A percentile compares a stretch with the other conserved stretches of the same genome.
These are phyloP conservation scores for Didymodactylos carnosus DNA, from an alignment of 2,888 invertebrate genomes.

Conservation along the genomic window DNA sequence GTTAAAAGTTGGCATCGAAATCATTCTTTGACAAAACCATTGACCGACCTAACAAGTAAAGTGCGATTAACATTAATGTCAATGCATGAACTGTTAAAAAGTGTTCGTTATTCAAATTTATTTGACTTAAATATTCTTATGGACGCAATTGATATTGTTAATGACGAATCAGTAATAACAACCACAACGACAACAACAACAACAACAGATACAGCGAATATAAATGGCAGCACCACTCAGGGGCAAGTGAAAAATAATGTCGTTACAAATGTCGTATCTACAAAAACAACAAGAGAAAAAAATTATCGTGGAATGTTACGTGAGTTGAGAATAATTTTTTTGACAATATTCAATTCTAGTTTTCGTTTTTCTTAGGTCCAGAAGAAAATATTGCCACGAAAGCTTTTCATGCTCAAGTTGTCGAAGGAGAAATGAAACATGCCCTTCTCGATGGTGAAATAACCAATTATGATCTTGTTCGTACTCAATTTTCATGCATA, in stretches of 20 bases:
- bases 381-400: conserved; percentile 76
- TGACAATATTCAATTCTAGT: too few relatives aligned
- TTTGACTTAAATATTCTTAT: conserved; percentile 70
- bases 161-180: conserved; percentile 51
- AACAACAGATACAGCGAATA: too few relatives aligned
- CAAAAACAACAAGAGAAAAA: background rate
- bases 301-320: background rate
- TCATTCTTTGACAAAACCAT: conserved; percentile 40
- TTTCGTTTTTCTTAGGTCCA: conserved; percentile 44
- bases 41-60: conserved; percentile 30
- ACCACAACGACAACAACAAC: background rate
- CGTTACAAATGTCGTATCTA: background rate
- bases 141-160: conserved; percentile 75
- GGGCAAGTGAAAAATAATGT: background rate
- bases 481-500: too few relatives aligned
- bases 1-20: conserved; percentile 65
- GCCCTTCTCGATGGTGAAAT: conserved; percentile 69
- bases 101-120: conserved; percentile 65
- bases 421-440: conserved; percentile 57
- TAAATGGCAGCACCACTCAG: too few relatives aligned
- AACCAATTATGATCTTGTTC: conserved; percentile 26
- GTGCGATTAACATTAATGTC: conserved; percentile 66
- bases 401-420: conserved; percentile 59
- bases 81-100: conserved; percentile 61
- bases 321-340: background rate